Evolutionary conservation across 2,888 invertebrate species (phyloP), one percentile per base, ranked within the genome.

Genomic region (Aleiodes alternator): DNA sequence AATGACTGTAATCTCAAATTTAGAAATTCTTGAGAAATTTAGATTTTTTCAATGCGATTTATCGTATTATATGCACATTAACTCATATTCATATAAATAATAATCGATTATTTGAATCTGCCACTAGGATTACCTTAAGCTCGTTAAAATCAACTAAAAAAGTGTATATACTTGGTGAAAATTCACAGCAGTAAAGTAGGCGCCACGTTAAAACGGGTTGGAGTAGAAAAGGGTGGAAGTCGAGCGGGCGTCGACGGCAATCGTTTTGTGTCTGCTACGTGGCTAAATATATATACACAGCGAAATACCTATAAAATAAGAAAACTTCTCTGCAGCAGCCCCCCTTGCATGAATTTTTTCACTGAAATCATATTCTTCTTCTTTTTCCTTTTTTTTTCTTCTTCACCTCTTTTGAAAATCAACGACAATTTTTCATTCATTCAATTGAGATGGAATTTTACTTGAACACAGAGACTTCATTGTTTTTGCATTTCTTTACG

Each of bases 221-320:
- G 23, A 23, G 23, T 23, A 29, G 61, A 64, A 75, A 57, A 75
- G 71, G 66, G 50, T 51, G 48, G 23, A 69, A 51, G 53, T 72
- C 14, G 56, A 68, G 64, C 23, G 73, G 83, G 81, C 83, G 84
- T 82, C 85, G 84, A 84, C 83, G 84, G 82, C 82, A 84, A 86
- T 86, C 85, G 86, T 86, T 86, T 86, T 86, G 87, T 86, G 86
- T 86, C 86, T 86, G 85, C 85, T 81, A 80, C 82, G 78, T 80
- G 85, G 84, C 87, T 86, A 86, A 86, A 86, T 87, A 81, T 82
- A 80, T 78, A 64, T 76, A 73, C 73, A 55, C 73, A 55, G 68
- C 69, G 23, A 75, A 66, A 72, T 64, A 75, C 72, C 72, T 72
- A 78, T 69, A 4, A 64, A 64, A 56, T 31, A 29, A 43, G 70